Conservation (phyloP, 2,888 invertebrate species). For the Parnassius glacialis region DNA sequence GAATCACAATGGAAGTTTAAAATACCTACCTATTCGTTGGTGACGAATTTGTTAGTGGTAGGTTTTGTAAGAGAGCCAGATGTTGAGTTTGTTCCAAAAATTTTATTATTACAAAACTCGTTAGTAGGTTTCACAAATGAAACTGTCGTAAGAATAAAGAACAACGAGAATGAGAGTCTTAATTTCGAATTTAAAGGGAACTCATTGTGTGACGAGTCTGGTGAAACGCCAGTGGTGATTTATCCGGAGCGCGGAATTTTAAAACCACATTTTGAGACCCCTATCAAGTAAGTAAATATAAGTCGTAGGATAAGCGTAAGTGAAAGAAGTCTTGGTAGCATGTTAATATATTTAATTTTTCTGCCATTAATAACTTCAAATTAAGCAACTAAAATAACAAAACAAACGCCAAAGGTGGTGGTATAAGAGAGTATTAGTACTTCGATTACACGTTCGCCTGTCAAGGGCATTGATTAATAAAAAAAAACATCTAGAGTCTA, state of each 20-base stretch:
- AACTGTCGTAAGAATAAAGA: conserved; percentile 69
- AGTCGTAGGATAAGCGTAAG: background rate
- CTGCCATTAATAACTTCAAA: no score
- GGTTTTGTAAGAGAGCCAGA: conserved; percentile 83
- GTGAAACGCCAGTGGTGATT: conserved; percentile 72
- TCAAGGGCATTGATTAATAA: no score
- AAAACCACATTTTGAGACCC: conserved; percentile 66
- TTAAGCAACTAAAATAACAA: no score
- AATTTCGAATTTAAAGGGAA: conserved; percentile 77
- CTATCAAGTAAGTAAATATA: conserved; percentile 67
- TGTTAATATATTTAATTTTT: no score
- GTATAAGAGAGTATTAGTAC: no score
- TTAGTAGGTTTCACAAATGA: conserved; percentile 78
- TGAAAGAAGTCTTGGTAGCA: no score
- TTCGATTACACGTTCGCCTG: no score
- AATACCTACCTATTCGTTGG: conserved; percentile 79
- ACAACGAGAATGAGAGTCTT: conserved; percentile 76
- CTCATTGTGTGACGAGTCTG: conserved; percentile 78
- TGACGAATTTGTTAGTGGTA: conserved; percentile 81
- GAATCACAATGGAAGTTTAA: conserved; percentile 85
- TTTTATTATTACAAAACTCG: conserved; percentile 82
- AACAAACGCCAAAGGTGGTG: no score
- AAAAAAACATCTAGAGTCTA: no score
- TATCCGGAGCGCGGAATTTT: conserved; percentile 75
- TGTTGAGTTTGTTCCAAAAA: conserved; percentile 80